Conservation (phyloP, 1,140 invertebrate genomes). For the Hyposmocoma kahamanoa region DNA sequence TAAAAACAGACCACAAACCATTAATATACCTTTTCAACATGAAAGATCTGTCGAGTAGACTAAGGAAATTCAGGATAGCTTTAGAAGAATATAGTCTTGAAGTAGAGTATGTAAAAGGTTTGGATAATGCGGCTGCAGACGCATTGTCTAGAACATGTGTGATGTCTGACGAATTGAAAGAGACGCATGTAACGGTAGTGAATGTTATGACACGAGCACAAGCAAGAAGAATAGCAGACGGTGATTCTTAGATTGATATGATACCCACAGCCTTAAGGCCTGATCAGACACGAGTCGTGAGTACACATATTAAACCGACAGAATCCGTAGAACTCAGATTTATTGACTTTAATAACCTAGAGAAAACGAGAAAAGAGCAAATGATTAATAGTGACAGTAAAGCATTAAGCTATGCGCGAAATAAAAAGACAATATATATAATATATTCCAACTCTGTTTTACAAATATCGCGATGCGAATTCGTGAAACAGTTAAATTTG, state of each 20-base stretch:
- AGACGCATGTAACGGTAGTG: not conserved
- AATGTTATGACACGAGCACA: not conserved
- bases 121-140: not conserved
- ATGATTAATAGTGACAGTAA: too few relatives aligned
- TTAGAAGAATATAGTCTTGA: not conserved
- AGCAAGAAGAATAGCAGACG: not conserved
- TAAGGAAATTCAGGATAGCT: not conserved
- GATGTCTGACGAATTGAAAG: not conserved
- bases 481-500: not conserved
- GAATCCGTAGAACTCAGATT: not conserved
- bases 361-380: not conserved
- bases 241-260: not conserved
- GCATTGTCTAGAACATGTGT: not conserved
- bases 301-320: not conserved
- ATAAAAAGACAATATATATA: too few relatives aligned
- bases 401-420: too few relatives aligned
- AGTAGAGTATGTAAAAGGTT: not conserved
- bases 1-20: constrained; percentile 1
- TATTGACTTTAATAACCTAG: not conserved
- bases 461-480: not conserved
- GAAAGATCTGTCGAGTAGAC: not conserved
- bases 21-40: not conserved
- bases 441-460: too few relatives aligned
- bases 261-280: not conserved
- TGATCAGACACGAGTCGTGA: not conserved